phyloP scores from a whole-genome alignment of 2,888 invertebrate species.

The Phyllotreta cruciferae region DNA sequence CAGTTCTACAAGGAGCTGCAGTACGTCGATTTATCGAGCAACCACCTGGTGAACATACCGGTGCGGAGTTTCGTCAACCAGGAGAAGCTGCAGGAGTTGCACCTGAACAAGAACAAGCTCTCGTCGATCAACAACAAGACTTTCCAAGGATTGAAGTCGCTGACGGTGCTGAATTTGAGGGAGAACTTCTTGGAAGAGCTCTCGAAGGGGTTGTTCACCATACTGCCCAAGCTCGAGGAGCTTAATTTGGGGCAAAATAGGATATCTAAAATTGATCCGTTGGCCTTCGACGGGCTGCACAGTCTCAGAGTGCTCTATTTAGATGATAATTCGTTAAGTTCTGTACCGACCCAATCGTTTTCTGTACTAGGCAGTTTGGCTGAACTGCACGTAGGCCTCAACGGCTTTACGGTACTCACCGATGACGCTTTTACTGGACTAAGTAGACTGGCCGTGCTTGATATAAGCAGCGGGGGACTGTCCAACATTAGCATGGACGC shows the following conservation, averaged over 20 bases:
- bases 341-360: constrained; percentile 78
- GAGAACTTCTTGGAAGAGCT: constrained; percentile 84
- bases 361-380: constrained; percentile 78
- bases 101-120: constrained; percentile 85
- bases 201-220: constrained; percentile 75
- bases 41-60: constrained; percentile 83
- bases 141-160: constrained; percentile 77
- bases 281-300: constrained; percentile 77
- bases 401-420: constrained; percentile 78
- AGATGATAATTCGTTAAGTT: constrained; percentile 82
- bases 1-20: constrained; percentile 88
- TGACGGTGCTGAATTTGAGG: constrained; percentile 81
- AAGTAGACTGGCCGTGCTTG: constrained; percentile 76
- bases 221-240: constrained; percentile 80
- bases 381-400: constrained; percentile 84
- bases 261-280: constrained; percentile 79
- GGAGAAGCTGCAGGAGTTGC: constrained; percentile 81
- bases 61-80: constrained; percentile 81
- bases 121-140: constrained; percentile 81
- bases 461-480: constrained; percentile 81
- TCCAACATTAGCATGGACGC: constrained; percentile 79
- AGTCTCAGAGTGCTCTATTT: constrained; percentile 81
- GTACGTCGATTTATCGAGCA: constrained; percentile 83
- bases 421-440: constrained; percentile 82
- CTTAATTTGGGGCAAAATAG: constrained; percentile 86